A percentile compares a stretch with the other conserved stretches of the same genome.
Evolutionary conservation across 2,797 vertebrate genomes (phyloP).

Genomic region (Todus mexicanus): DNA sequence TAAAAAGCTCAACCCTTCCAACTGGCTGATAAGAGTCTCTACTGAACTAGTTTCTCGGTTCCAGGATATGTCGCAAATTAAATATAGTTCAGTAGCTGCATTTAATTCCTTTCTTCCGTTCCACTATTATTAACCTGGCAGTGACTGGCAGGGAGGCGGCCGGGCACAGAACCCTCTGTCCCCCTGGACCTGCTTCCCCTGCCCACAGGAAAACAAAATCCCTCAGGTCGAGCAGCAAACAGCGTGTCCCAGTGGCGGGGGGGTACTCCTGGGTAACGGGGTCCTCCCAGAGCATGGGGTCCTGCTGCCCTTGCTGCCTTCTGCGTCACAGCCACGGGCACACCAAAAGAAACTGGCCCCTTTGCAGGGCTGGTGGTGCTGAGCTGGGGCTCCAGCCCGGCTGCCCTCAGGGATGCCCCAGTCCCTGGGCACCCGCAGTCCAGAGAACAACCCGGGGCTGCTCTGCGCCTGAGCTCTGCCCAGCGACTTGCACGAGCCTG

Average conservation of each 20-base stretch:
- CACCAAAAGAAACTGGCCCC: background rate
- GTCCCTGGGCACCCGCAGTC: background rate
- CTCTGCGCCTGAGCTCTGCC: accelerated
- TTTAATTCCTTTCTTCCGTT: background rate
- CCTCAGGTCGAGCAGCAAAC: background rate
- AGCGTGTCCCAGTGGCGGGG: accelerated
- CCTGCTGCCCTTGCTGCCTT: accelerated
- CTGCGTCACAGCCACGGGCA: accelerated
- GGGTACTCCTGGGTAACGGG: too few relatives aligned
- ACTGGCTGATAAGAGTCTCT: background rate
- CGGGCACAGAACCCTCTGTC: background rate
- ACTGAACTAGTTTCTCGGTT: background rate
- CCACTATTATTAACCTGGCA: background rate
- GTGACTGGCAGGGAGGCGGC: background rate
- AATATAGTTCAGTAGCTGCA: background rate
- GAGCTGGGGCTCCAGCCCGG: background rate
- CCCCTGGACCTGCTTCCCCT: accelerated
- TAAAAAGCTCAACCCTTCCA: background rate
- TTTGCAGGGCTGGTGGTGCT: background rate
- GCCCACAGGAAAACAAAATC: background rate
- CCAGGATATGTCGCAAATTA: background rate
- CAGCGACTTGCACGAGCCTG: accelerated
- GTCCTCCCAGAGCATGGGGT: background rate
- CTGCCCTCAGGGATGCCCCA: background rate
- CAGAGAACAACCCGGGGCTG: background rate